Base-by-base conservation (phyloP, 2,888 invertebrate species). In the Oligia strigilis region DNA sequence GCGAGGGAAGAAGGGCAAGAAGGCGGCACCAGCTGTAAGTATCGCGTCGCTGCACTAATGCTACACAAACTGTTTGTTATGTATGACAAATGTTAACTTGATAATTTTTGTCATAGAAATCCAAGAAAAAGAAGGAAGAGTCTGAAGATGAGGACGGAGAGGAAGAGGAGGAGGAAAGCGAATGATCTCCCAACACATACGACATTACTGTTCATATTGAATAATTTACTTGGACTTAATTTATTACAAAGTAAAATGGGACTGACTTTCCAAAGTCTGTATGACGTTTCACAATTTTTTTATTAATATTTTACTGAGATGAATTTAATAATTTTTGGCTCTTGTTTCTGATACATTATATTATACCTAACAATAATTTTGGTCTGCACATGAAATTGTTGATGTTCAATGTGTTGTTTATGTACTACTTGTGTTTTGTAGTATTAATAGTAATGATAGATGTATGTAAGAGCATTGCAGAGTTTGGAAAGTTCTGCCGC, bases 121-220 rank as follows among this genome's bases (percentile, higher is more conserved):
- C 95, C 90, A 97, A 95, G 95, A 97, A 95, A 97, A 98, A 97
- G 97, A 98, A 97, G 97, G 98, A 97, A 92, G 97, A 97, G 91
- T 97, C 97, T 1, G 98, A 98, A 62, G 98, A 98, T 76, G 97
- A 97, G 83, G 98, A 97, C 60, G 98, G 97, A 80, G 97, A 97
- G 81, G 98, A 98, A 77, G 97, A 97, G 86, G 98, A 97, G 83
- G 98, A 98, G 90, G 97, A 97, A 93, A 97, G 98, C 97, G 97
- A 98, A 96, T 97, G 97, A 97, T 97, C 97, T 96, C 97, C 94
- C 93, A 91, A 93, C 89, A 91, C 91, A 88, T 90, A 95, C 94
- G 92, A 94, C 93, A 93, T 93, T 93, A 94, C 96, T 96, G 97
- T 96, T 97, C 97, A 95, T 96, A 96, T 95, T 96, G 95, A 96